Evolutionary conservation across 1,140 invertebrate genomes (phyloP), one percentile per base, ranked within the genome.

Genomic region (Eriosoma lanigerum): DNA sequence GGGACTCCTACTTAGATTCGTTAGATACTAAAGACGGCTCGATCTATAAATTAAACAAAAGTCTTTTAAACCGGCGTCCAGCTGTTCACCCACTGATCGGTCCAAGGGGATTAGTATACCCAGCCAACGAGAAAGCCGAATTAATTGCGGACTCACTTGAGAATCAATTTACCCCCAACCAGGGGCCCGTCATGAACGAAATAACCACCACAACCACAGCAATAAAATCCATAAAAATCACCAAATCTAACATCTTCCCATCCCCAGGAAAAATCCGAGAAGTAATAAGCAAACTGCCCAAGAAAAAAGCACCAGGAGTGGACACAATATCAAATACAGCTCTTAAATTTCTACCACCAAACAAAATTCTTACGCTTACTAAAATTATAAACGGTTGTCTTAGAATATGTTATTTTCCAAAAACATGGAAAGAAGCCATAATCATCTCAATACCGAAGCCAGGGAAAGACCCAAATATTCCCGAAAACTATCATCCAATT

Each of bases 381-480:
- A 68, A 68, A 68, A 68, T 68, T 3, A 1, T 44, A 2, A 68
- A 68, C n/a, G 38, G 64, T 3, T 68, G 64, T 21, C 19, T 68
- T 0, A 38, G n/a, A 19, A 3, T 68, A 0, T 21, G 32, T 19
- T 46, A 68, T 10, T 68, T 68, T 19, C 64, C 64, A 10, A 19
- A 0, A 10, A 3, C 38, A 1, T 68, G 64, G 64, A 68, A 44
- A 21, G 21, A 12, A 21, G 38, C 32, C 6, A n/a, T 12, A 6
- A 68, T 44, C 19, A 68, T 68, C 17, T 44, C 19, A 0, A 68
- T 68, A 1, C 64, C 64, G 0, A 68, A 68, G 21, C 64, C 64
- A 21, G 64, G n/a, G 0, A 68, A 68, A 21, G 38, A 68, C 64
- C 64, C 17, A 2, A 3, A n/a, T 0, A 3, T 21, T 3, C 64